These are phyloP conservation scores for Hemiprocne comata DNA, from an alignment of 2,113 vertebrate genomes.

Conservation along the genomic window DNA sequence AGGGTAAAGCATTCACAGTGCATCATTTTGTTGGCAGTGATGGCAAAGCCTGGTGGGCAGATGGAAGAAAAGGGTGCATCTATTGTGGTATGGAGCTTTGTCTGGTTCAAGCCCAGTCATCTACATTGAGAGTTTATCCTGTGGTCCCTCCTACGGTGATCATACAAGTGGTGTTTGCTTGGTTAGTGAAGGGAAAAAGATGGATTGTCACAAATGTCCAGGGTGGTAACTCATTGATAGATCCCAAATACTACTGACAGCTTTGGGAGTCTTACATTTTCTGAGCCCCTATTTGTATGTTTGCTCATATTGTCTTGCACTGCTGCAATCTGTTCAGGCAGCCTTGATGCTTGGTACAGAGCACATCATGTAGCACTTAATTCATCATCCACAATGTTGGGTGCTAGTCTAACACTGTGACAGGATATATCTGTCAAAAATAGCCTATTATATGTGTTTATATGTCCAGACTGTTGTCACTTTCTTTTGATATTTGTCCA, in stretches of 20 bases:
- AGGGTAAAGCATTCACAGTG: neutral
- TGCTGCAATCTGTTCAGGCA: neutral
- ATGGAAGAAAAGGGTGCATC: neutral
- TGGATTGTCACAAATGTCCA: neutral
- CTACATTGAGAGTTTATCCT: neutral
- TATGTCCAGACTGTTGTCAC: neutral
- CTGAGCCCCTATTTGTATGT: neutral
- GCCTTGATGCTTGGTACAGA: neutral
- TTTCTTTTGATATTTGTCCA: neutral
- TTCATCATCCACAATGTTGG: neutral
- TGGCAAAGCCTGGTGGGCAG: neutral
- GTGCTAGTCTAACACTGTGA: neutral
- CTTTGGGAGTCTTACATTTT: neutral
- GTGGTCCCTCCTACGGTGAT: neutral
- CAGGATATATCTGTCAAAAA: neutral
- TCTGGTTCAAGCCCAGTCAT: neutral
- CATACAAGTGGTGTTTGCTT: fast-evolving
- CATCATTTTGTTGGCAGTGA: neutral
- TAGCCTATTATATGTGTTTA: neutral
- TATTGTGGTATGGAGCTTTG: neutral
- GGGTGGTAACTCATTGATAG: neutral
- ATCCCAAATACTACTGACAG: neutral
- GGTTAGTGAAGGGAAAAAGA: neutral
- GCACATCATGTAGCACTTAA: neutral
- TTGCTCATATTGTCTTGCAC: neutral